Percentiles rank a stretch among this genome's conserved stretches.
Evolutionary conservation across 2,113 vertebrate species (phyloP).

Genomic region (Epinephelus moara): DNA sequence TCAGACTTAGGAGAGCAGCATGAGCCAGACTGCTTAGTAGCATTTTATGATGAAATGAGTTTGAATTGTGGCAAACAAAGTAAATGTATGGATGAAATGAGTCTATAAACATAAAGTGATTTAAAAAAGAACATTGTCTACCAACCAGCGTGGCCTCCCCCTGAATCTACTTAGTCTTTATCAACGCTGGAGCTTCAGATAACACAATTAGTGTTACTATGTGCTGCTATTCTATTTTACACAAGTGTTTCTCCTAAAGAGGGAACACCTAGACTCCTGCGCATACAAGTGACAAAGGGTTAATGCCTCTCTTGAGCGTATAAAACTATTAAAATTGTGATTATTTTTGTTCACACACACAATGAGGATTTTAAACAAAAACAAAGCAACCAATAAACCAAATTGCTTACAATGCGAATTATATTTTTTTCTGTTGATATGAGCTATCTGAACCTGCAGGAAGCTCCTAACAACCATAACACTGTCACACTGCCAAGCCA

Average conservation of each 20-base stretch:
- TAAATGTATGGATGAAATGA: too few relatives aligned
- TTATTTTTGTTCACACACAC: conserved; percentile 5
- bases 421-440: conserved; percentile 18
- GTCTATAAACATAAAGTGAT: too few relatives aligned
- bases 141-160: not conserved
- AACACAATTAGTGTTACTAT: conserved; percentile 25
- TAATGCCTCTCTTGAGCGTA: not conserved
- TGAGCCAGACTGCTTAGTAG: too few relatives aligned
- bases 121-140: too few relatives aligned
- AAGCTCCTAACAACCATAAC: conserved; percentile 42
- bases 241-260: not conserved
- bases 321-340: not conserved
- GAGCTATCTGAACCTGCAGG: conserved; percentile 41
- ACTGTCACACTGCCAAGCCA: conserved; percentile 44
- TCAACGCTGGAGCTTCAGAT: conserved; percentile 7
- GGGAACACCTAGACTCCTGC: conserved; percentile 9
- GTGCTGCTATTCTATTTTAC: conserved; percentile 27
- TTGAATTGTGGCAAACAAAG: too few relatives aligned
- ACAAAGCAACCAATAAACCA: conserved; percentile 35
- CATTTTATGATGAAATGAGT: too few relatives aligned
- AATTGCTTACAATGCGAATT: conserved; percentile 39
- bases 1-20: too few relatives aligned
- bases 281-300: conserved; percentile 25
- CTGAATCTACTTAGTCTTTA: conserved; percentile 7
- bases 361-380: conserved; percentile 45